Base-by-base conservation (phyloP, 92 coral and sea anemone species). In the Actinernus sp. region DNA sequence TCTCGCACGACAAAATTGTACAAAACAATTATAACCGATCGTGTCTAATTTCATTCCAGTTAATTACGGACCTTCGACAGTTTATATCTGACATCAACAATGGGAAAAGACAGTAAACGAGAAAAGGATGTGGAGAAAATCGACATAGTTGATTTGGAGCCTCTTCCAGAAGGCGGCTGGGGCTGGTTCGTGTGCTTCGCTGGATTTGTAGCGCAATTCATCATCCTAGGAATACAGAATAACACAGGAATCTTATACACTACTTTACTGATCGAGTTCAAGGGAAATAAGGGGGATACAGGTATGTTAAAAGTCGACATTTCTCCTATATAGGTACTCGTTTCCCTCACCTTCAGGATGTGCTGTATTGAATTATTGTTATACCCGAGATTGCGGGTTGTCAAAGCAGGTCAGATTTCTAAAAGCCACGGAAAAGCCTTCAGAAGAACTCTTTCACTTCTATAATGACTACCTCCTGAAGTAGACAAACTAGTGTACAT, bases 171-270 rank as follows among this genome's bases (percentile, higher is more conserved):
- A 23, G 98, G 98, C 25, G 95, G 97, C 12, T 94, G 98, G 98
- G 98, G 98, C 4, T 94, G 98, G 98, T 31, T 91, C 10, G 90
- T 94, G 3, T 94, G 98, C 41, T 70, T 88, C 19, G 98, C 98
- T 7, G 89, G 97, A 0, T 94, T 94, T 37, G 68, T 76, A 40
- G 91, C 92, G 14, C 98, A 94, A 41, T 94, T 91, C 30, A 78
- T 88, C 30, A 82, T 94, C 19, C 80, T 94, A 29, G 98, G 98
- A 6, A 80, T 89, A 64, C 95, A 91, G 90, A 94, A 94, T 61
- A 94, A 94, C 61, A 74, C 93, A 3, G 98, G 98, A 4, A 88
- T 94, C 40, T 58, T 94, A 47, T 94, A 94, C 55, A 93, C 85
- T 26, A 53, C 83, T 14, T 61, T 94, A 29, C 81, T 76, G 31